These are phyloP conservation scores for Philotrypesis tridentata DNA, from an alignment of 1,140 invertebrate genomes.

Conservation along the genomic window DNA sequence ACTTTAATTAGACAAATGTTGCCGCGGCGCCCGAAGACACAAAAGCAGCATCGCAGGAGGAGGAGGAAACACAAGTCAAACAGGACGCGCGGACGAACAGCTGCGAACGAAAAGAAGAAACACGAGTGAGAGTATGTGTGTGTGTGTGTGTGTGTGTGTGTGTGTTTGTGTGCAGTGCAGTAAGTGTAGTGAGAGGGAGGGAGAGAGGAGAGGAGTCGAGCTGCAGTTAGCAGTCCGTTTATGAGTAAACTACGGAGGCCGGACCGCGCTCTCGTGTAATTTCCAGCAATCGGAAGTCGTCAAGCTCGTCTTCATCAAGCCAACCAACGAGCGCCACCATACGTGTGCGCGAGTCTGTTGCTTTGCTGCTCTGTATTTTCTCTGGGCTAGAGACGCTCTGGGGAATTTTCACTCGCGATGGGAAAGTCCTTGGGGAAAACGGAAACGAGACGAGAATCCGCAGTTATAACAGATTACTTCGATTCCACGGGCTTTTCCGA, in stretches of 20 bases:
- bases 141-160: not conserved
- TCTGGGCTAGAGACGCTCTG: not conserved
- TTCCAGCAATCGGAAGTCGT: constrained; percentile 65
- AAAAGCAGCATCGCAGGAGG: not conserved
- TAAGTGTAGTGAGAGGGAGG: not conserved
- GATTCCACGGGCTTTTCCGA: not conserved
- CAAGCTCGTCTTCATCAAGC: constrained; percentile 55
- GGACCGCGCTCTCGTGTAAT: constrained; percentile 55
- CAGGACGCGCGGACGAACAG: not conserved
- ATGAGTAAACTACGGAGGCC: constrained; percentile 42
- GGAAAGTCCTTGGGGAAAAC: not conserved
- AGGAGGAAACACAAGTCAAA: constrained; percentile 37
- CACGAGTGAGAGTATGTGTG: not conserved
- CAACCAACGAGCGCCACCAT: not conserved
- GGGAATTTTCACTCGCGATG: not conserved
- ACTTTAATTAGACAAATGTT: constrained; percentile 51
- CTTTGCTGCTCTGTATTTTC: not conserved
- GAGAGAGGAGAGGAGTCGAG: not conserved
- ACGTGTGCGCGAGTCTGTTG: not conserved
- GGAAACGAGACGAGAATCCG: not conserved
- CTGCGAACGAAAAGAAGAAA: not conserved
- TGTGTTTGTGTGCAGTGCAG: no score
- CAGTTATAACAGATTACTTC: not conserved
- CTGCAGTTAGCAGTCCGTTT: constrained; percentile 38
- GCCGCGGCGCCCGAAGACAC: constrained; percentile 6